These are phyloP conservation scores for Sus cebifrons DNA, from an alignment of 2,797 vertebrate species.

Conservation along the genomic window DNA sequence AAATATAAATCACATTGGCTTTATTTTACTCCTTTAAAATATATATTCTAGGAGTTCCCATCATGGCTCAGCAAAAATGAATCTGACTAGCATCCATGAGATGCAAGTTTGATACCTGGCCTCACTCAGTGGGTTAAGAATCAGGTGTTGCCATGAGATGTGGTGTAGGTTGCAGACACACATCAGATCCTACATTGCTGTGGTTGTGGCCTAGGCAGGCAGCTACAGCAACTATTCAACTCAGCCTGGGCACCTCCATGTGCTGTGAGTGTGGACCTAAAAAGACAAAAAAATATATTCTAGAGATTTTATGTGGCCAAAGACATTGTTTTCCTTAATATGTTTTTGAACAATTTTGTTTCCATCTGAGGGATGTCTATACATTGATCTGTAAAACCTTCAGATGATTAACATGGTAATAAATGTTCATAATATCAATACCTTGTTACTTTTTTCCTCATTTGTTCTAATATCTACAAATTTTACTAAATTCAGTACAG, in stretches of 20 bases:
- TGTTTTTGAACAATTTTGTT: not conserved
- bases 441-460: not conserved
- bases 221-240: no score
- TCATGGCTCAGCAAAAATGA: no score
- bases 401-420: not conserved
- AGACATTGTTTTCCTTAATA: not conserved
- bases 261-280: no score
- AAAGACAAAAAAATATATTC: not conserved
- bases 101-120: no score
- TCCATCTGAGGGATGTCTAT: constrained; percentile 13
- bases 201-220: no score
- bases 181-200: no score
- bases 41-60: no score
- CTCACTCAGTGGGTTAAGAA: no score
- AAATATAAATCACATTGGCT: not conserved
- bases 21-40: not conserved
- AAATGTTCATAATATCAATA: constrained; percentile 68
- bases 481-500: not conserved
- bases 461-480: not conserved
- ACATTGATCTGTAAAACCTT: constrained; percentile 11
- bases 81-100: no score
- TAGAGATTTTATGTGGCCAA: not conserved
- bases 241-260: no score
- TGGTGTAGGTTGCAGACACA: no score
- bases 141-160: no score